These are phyloP conservation scores for Leptopterna dolabrata DNA, from an alignment of 2,888 invertebrate species.

Conservation along the genomic window DNA sequence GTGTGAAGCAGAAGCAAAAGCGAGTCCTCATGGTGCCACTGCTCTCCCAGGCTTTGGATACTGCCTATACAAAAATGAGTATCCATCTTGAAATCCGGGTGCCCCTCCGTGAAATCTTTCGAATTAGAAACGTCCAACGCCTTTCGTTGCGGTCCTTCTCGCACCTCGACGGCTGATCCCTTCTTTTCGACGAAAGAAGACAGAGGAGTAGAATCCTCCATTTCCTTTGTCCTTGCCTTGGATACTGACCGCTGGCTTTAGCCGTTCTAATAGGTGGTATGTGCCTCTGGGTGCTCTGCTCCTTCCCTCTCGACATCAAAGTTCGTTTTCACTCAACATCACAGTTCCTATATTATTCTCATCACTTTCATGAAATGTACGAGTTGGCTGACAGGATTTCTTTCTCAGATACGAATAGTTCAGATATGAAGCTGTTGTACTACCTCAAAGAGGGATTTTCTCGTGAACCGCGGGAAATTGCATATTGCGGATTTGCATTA, in stretches of 20 bases:
- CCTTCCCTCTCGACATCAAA: neutral
- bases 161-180: neutral
- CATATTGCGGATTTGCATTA: too few relatives aligned
- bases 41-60: constrained; percentile 1
- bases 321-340: neutral
- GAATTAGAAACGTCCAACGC: constrained; percentile 37
- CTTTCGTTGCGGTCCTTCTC: constrained; percentile 23
- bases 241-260: constrained; percentile 1
- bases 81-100: constrained; percentile 2
- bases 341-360: neutral
- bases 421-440: too few relatives aligned
- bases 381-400: too few relatives aligned
- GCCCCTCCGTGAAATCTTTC: constrained; percentile 36
- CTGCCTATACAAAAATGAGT: constrained; percentile 14
- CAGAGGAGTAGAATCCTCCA: neutral
- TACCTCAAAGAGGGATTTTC: too few relatives aligned
- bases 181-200: neutral
- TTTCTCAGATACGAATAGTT: too few relatives aligned
- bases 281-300: neutral
- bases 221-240: constrained; percentile 17
- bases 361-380: neutral
- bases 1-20: neutral
- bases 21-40: neutral
- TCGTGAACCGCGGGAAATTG: too few relatives aligned
- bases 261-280: neutral